Evolutionary conservation across 2,888 invertebrate species (phyloP), one percentile per base, ranked within the genome.

Genomic region (Pilophorus perplexus): DNA sequence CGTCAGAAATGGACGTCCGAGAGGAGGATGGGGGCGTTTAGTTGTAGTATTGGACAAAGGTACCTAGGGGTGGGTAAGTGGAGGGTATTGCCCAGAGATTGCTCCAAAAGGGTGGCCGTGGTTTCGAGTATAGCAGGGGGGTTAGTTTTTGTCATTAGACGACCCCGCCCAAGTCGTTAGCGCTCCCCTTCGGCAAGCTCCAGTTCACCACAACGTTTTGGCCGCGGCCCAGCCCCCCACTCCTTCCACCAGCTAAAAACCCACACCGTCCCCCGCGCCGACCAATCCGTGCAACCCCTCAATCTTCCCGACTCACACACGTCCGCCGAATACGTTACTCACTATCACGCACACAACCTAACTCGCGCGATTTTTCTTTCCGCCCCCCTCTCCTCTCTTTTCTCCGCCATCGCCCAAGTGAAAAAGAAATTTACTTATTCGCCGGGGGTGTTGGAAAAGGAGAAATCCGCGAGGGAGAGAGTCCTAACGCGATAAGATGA

Each of bases 91-190:
- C n/a, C n/a, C n/a, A n/a, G n/a, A n/a, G n/a, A n/a, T n/a, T n/a
- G n/a, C n/a, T 42, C n/a, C 4, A 42, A n/a, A n/a, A 42, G 42
- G 16, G 16, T 33, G 33, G 8, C 33, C 10, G 12, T 4, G 16
- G 42, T n/a, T n/a, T 42, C 42, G 42, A 18, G 14, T 33, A 12
- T 33, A 33, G 33, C 6, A 33, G 12, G 59, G 59, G 27, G 62
- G 62, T 27, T 48, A 62, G 62, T 62, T 62, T 62, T 62, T 62
- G 62, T 62, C 62, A 62, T 62, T 62, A 62, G 62, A 28, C n/a
- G 28, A 46, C 46, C 62, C 62, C 62, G 62, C 62, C 62, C 62
- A 46, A 46, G 62, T 62, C 62, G 46, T 62, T 62, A 62, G 62
- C 46, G 62, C 33, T 33, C n/a, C 46, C 38, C 33, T 28, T 25